Evolutionary conservation across 2,797 vertebrate genomes (phyloP).

Genomic region (Sebastes oblongus): DNA sequence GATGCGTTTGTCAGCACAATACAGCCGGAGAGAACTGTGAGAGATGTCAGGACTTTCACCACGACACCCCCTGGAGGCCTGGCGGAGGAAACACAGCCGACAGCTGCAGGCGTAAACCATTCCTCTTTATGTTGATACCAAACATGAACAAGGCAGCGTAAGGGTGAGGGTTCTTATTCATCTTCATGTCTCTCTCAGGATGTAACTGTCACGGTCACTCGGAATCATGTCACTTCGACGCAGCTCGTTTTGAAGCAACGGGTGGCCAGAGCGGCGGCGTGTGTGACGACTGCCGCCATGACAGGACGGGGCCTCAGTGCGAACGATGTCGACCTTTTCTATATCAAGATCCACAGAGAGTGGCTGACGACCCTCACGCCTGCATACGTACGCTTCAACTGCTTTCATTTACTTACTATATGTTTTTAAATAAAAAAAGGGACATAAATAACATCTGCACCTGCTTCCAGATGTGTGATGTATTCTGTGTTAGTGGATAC

Average conservation of each 20-base stretch:
- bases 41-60: slow-evolving; percentile 87
- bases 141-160: background rate
- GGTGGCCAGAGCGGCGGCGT: slow-evolving; percentile 83
- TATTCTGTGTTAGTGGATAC: too few relatives aligned
- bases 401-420: background rate
- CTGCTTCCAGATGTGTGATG: too few relatives aligned
- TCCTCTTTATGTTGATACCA: background rate
- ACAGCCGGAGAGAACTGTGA: slow-evolving; percentile 89
- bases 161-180: background rate
- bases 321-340: slow-evolving; percentile 82
- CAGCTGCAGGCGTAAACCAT: slow-evolving; percentile 83
- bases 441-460: too few relatives aligned
- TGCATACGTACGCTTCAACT: slow-evolving; percentile 83
- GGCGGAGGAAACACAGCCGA: slow-evolving; percentile 75
- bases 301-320: slow-evolving; percentile 86
- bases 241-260: slow-evolving; percentile 66
- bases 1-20: slow-evolving; percentile 89
- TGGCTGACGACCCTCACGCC: slow-evolving; percentile 68
- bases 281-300: slow-evolving; percentile 86
- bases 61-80: slow-evolving; percentile 90
- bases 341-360: slow-evolving; percentile 81
- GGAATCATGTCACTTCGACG: slow-evolving; percentile 87
- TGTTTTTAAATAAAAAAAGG: too few relatives aligned
- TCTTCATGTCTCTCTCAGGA: slow-evolving; percentile 57
- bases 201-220: slow-evolving; percentile 90